phyloP scores from a whole-genome alignment of 92 coral and sea anemone genomes.

The Anthopleura xanthogrammica region DNA sequence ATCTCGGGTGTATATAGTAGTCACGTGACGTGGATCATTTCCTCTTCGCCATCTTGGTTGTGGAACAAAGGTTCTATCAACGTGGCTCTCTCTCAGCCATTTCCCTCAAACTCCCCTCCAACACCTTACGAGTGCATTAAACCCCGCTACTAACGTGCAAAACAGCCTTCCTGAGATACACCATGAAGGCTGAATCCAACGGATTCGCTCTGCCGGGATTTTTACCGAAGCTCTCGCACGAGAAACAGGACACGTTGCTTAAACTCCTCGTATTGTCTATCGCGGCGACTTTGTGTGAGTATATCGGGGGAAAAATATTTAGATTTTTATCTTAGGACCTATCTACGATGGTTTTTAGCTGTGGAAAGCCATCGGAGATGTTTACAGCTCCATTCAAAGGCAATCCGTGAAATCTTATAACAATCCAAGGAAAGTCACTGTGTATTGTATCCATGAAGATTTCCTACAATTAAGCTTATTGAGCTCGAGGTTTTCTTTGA shows the following conservation, averaged over 20 bases:
- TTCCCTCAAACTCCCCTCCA: conserved; percentile 43
- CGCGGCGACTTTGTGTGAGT: conserved; percentile 93
- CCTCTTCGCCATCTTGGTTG: conserved; percentile 90
- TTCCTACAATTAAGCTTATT: neutral
- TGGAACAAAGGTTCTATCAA: conserved; percentile 81
- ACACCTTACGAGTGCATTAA: conserved; percentile 26
- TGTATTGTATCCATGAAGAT: neutral
- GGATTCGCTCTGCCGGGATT: conserved; percentile 85
- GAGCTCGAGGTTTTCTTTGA: neutral
- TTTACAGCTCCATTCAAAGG: neutral
- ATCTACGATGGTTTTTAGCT: neutral
- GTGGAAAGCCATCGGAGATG: neutral
- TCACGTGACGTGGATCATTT: conserved; percentile 72
- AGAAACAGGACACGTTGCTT: conserved; percentile 96
- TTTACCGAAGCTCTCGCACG: conserved; percentile 85
- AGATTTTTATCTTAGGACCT: neutral
- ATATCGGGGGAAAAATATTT: neutral
- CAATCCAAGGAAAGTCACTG: neutral
- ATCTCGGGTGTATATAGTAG: neutral
- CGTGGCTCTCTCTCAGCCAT: conserved; percentile 83
- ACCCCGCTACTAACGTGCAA: conserved; percentile 21
- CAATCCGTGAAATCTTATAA: neutral
- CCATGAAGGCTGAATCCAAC: conserved; percentile 83
- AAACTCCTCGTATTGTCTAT: conserved; percentile 85
- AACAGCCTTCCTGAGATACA: conserved; percentile 27